A percentile compares a stretch with the other conserved stretches of the same genome.
Conservation (phyloP, 1,140 invertebrate genomes). For the Drosophila teissieri region DNA sequence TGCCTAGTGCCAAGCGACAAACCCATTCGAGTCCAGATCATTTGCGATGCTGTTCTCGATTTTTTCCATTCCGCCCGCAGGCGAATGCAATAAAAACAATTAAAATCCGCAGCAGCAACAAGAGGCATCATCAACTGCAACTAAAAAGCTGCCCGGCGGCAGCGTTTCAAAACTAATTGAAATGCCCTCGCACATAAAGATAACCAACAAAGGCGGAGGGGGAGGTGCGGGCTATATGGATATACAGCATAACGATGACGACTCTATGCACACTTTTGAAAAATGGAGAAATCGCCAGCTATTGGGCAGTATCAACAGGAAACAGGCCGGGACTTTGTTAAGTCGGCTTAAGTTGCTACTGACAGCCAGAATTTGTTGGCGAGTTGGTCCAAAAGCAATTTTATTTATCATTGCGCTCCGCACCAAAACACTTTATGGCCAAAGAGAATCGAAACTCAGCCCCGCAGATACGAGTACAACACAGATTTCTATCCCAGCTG, state of each 20-base stretch:
- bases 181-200: conserved; percentile 48
- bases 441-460: conserved; percentile 2
- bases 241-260: conserved; percentile 14
- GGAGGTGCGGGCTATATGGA: not conserved
- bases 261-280: conserved; percentile 9
- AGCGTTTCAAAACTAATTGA: conserved; percentile 59
- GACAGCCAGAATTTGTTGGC: conserved; percentile 12
- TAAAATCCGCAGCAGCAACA: conserved; percentile 24
- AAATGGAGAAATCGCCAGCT: conserved; percentile 14
- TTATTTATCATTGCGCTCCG: conserved; percentile 3
- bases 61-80: conserved; percentile 11
- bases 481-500: not conserved
- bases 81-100: conserved; percentile 52
- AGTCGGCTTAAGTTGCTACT: conserved; percentile 42
- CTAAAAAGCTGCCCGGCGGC: conserved; percentile 28
- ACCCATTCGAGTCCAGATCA: not conserved
- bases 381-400: conserved; percentile 14
- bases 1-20: not conserved
- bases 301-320: conserved; percentile 18
- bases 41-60: not conserved
- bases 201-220: not conserved
- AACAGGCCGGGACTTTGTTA: conserved; percentile 10
- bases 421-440: not conserved
- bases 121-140: conserved; percentile 25
- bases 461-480: conserved; percentile 7